phyloP scores from a whole-genome alignment of 2,797 vertebrate genomes.

The Peromyscus attwateri region DNA sequence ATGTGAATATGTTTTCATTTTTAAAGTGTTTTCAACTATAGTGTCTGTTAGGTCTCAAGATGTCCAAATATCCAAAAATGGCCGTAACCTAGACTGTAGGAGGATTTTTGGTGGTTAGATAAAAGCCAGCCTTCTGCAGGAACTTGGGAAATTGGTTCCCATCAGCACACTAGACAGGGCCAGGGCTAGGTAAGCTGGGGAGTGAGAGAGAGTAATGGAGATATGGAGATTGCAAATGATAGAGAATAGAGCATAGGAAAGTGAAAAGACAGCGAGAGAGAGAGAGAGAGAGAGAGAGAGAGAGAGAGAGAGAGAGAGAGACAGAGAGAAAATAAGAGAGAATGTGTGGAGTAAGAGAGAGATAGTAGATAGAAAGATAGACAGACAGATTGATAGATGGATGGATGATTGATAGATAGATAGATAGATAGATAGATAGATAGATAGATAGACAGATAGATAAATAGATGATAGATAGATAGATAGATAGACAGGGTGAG shows the following conservation, averaged over 20 bases:
- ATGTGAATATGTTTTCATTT: neutral
- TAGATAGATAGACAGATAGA: too few species aligned
- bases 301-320: too few species aligned
- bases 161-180: neutral
- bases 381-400: neutral
- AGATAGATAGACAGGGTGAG: neutral
- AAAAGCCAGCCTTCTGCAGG: neutral
- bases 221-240: neutral
- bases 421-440: too few species aligned
- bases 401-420: too few species aligned
- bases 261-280: neutral
- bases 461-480: neutral
- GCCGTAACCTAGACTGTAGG: neutral
- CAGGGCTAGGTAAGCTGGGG: neutral
- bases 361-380: too few species aligned
- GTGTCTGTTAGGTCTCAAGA: neutral
- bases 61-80: neutral
- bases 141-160: neutral
- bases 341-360: neutral
- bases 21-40: neutral
- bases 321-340: neutral
- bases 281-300: neutral
- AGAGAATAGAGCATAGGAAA: neutral
- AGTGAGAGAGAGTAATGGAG: neutral
- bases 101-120: neutral